A percentile compares a stretch with the other conserved stretches of the same genome.
Evolutionary conservation across 2,888 invertebrate genomes (phyloP).

Genomic region (Acanthococcus lagerstroemiae): DNA sequence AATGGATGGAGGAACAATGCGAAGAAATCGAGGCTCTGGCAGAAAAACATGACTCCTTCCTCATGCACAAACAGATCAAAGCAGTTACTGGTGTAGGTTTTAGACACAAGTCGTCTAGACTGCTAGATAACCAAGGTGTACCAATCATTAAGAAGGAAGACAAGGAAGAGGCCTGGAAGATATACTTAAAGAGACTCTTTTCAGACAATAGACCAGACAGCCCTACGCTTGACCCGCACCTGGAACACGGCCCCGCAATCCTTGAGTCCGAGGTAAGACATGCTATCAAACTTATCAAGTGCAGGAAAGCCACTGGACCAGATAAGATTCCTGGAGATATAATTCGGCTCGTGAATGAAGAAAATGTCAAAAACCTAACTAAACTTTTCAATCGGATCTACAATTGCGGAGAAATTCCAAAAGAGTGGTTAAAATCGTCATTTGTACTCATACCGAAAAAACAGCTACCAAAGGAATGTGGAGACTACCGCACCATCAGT

Average conservation of each 20-base stretch:
- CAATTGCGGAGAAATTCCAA: too few relatives aligned
- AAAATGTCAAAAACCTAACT: too few relatives aligned
- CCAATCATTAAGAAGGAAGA: neutral
- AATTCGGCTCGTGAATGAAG: too few relatives aligned
- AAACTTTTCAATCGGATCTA: too few relatives aligned
- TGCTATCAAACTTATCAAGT: conserved; percentile 23
- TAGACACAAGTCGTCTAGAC: neutral
- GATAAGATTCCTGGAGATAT: conserved; percentile 33
- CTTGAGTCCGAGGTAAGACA: conserved; percentile 31
- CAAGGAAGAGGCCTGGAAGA: neutral
- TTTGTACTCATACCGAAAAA: too few relatives aligned
- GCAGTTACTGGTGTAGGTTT: neutral
- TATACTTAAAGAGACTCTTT: conserved; percentile 11
- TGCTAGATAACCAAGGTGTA: neutral
- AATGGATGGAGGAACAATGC: conserved; percentile 17
- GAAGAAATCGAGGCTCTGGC: conserved; percentile 1
- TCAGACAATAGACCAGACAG: conserved; percentile 1
- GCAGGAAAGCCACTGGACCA: conserved; percentile 34
- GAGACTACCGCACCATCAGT: too few relatives aligned
- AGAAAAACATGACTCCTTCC: conserved; percentile 1
- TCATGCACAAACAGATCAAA: conserved; percentile 10
- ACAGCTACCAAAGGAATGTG: too few relatives aligned
- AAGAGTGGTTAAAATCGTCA: too few relatives aligned
- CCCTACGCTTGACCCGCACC: neutral
- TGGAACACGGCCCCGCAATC: conserved; percentile 6